Conservation (phyloP, 2,888 invertebrate species). For the Lasioglossum morio region DNA sequence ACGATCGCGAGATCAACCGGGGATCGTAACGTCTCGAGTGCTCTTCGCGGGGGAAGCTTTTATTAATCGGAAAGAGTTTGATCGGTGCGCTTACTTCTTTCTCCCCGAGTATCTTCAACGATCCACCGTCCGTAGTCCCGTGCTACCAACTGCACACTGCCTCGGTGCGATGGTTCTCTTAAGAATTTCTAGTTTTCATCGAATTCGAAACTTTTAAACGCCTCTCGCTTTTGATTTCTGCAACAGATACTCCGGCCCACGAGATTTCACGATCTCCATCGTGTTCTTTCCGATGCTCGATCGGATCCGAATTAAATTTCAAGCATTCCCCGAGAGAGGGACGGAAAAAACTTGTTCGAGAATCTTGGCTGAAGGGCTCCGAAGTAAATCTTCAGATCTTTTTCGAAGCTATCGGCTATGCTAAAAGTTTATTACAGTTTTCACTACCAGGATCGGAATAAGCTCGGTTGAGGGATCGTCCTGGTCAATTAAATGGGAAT, state of each 20-base stretch:
- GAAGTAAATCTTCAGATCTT: constrained; percentile 26
- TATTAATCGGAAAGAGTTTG: constrained; percentile 18
- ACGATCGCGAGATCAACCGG: background rate
- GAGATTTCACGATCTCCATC: constrained; percentile 16
- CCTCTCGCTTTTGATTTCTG: constrained; percentile 24
- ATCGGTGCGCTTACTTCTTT: constrained; percentile 8
- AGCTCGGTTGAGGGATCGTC: too few species aligned
- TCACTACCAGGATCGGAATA: background rate
- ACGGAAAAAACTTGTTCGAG: constrained; percentile 1
- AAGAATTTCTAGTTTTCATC: constrained; percentile 23
- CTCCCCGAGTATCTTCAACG: background rate
- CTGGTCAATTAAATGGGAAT: too few species aligned
- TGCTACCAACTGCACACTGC: background rate
- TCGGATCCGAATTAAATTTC: constrained; percentile 43
- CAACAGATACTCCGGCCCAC: background rate
- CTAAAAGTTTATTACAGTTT: constrained; percentile 4
- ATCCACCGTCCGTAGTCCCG: background rate
- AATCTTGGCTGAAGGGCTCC: constrained; percentile 12
- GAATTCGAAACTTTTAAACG: constrained; percentile 8
- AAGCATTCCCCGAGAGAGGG: background rate
- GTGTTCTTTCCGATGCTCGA: constrained; percentile 6
- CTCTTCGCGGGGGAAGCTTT: constrained; percentile 4
- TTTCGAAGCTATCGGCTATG: constrained; percentile 33
- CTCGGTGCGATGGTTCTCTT: background rate
- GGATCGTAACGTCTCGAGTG: background rate